These are phyloP conservation scores for Boulengeromyrus knoepffleri DNA, from an alignment of 2,113 vertebrate species.

Conservation along the genomic window DNA sequence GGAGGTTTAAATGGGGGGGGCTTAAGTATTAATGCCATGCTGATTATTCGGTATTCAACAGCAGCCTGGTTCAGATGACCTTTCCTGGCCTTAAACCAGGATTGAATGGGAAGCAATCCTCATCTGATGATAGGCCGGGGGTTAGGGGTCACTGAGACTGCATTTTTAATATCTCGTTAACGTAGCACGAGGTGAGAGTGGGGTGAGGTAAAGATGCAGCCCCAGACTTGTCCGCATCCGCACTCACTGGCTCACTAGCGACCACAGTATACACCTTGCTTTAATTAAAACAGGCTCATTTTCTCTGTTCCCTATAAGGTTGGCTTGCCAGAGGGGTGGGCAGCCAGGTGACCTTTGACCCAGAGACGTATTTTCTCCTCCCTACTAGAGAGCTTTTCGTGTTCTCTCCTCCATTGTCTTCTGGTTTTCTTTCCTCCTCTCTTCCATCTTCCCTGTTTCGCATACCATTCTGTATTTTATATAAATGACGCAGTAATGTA, in stretches of 20 bases:
- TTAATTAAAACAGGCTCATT: neutral
- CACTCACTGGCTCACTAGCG: neutral
- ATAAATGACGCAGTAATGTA: neutral
- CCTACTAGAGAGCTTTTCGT: neutral
- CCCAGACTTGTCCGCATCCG: neutral
- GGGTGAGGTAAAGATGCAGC: neutral
- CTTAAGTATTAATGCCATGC: neutral
- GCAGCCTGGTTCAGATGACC: neutral
- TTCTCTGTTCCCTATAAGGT: neutral
- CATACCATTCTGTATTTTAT: neutral
- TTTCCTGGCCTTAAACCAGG: neutral
- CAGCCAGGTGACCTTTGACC: neutral
- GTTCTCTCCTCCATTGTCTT: neutral
- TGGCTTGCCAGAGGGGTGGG: neutral
- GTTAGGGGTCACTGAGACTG: neutral
- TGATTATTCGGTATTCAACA: neutral
- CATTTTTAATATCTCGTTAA: neutral
- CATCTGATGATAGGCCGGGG: neutral
- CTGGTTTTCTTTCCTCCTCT: neutral
- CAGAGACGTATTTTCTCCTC: neutral
- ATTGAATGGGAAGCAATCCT: neutral
- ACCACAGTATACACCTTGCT: neutral
- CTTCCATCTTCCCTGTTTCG: neutral
- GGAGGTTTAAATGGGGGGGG: neutral
- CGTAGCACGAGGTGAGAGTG: neutral